phyloP scores from a whole-genome alignment of 53 echinoderm and acorn worm genomes.

The Henricia sp. region DNA sequence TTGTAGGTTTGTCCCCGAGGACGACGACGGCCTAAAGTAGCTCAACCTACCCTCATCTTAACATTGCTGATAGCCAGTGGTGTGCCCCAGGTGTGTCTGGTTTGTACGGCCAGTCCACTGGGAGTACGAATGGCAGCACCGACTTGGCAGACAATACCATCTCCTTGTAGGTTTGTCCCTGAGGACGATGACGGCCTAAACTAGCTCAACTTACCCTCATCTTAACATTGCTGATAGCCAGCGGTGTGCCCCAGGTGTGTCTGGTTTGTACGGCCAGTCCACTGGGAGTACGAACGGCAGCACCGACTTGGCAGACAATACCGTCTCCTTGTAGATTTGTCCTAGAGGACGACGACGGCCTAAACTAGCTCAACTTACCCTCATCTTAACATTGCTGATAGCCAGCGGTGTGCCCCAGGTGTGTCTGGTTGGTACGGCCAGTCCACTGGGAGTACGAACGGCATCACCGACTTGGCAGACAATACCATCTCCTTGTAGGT shows the following conservation, averaged over 20 bases:
- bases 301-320: slow-evolving; percentile 68
- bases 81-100: slow-evolving; percentile 82
- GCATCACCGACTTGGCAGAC: slow-evolving; percentile 69
- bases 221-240: slow-evolving; percentile 69
- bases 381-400: slow-evolving; percentile 67
- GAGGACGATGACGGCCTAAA: background rate
- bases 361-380: slow-evolving; percentile 46
- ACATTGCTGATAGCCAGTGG: slow-evolving; percentile 74
- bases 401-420: slow-evolving; percentile 82
- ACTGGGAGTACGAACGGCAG: slow-evolving; percentile 63
- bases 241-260: slow-evolving; percentile 81
- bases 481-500: slow-evolving; percentile 76
- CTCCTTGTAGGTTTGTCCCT: slow-evolving; percentile 81
- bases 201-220: slow-evolving; percentile 59
- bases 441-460: slow-evolving; percentile 61
- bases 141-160: slow-evolving; percentile 69
- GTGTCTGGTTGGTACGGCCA: slow-evolving; percentile 59
- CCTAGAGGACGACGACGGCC: slow-evolving; percentile 29
- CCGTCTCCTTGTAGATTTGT: slow-evolving; percentile 79
- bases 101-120: slow-evolving; percentile 42
- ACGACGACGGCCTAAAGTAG: background rate
- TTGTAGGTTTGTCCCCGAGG: slow-evolving; percentile 71
- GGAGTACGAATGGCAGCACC: slow-evolving; percentile 72
- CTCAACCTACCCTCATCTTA: slow-evolving; percentile 68
- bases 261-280: slow-evolving; percentile 47